Evolutionary conservation across 2,888 invertebrate species (phyloP), one percentile per base, ranked within the genome.

Genomic region (Crioceris asparagi): DNA sequence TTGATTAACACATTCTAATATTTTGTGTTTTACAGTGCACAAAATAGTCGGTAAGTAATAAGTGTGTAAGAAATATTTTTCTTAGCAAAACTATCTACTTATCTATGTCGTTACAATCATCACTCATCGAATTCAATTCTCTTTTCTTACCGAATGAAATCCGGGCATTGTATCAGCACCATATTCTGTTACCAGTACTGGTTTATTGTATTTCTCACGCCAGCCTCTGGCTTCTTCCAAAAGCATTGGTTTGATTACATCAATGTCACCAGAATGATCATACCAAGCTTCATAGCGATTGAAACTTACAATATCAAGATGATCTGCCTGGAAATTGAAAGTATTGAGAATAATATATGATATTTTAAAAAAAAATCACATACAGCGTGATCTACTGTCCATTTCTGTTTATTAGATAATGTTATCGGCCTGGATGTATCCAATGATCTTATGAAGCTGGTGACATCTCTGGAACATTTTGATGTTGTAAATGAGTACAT

Each of bases 281-380:
- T 97, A 97, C 97, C 97, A 97, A 0, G 79, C 86, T 60, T 85
- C 91, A 67, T 97, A 97, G 10, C 92, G 79, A 69, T 97, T 97
- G 56, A 96, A 83, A 57, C 90, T 84, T 43, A 96, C 78, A 25
- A 97, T 77, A 61, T 97, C 97, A 54, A 93, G 67, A 59, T 79
- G 70, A 55, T 75, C 69, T 2, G 77, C 85, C 85, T 87, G n/a
- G n/a, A 59, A 15, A n/a, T n/a, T n/a, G n/a, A n/a, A n/a, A n/a
- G n/a, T n/a, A n/a, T n/a, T n/a, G n/a, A n/a, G n/a, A n/a, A n/a
- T n/a, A n/a, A n/a, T n/a, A n/a, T n/a, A 7, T 11, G 4, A 25
- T 4, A 25, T 11, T 11, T 11, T 25, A 4, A 4, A 3, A 25
- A 11, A 4, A 25, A n/a, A 12, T 25, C 3, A 69, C 72, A 69